A percentile compares a stretch with the other conserved stretches of the same genome.
Evolutionary conservation across 2,888 invertebrate genomes (phyloP).

Genomic region (Homarus gammarus): DNA sequence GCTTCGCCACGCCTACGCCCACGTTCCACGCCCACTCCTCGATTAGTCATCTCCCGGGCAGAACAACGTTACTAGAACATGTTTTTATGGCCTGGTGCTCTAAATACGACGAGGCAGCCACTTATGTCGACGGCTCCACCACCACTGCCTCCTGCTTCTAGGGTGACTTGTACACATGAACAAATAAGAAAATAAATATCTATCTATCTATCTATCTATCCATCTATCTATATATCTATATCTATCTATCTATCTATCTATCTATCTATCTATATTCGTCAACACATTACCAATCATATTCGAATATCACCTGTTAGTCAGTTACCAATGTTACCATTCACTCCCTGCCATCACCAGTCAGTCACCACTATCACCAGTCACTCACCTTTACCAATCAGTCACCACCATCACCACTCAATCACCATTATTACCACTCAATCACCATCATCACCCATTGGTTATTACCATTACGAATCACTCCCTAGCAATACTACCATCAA

Average conservation of each 20-base stretch:
- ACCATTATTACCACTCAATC: too few species aligned
- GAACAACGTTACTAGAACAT: slow-evolving; percentile 7
- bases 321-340: too few species aligned
- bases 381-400: too few species aligned
- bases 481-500: too few species aligned
- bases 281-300: too few species aligned
- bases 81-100: slow-evolving; percentile 33
- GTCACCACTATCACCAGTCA: too few species aligned
- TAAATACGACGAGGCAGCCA: slow-evolving; percentile 21
- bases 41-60: slow-evolving; percentile 30
- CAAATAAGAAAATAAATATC: background rate
- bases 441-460: too few species aligned
- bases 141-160: background rate
- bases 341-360: too few species aligned
- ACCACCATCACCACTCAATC: too few species aligned
- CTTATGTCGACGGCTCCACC: background rate
- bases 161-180: background rate
- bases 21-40: background rate
- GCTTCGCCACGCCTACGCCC: background rate
- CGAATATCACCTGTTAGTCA: too few species aligned
- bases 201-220: background rate
- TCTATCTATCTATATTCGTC: background rate
- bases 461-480: too few species aligned
- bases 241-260: background rate
- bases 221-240: background rate